These are phyloP conservation scores for Ciconia stormi DNA, from an alignment of 2,113 vertebrate genomes.

Conservation along the genomic window DNA sequence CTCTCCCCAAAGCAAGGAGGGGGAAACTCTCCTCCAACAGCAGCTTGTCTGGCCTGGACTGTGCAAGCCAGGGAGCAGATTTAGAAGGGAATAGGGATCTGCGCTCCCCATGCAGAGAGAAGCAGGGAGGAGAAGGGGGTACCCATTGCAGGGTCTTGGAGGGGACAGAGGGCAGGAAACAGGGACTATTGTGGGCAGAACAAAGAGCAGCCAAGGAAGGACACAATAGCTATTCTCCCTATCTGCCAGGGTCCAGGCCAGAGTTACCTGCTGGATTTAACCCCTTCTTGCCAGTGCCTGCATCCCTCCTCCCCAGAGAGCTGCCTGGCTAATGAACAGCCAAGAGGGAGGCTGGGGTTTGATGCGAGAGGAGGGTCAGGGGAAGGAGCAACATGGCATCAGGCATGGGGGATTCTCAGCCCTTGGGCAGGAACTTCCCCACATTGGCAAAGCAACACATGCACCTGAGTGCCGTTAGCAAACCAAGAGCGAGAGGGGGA, in stretches of 20 bases:
- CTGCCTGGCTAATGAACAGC: not conserved
- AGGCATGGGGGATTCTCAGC: not conserved
- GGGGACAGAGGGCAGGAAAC: constrained; percentile 56
- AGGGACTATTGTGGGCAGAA: constrained; percentile 49
- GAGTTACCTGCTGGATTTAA: constrained; percentile 44
- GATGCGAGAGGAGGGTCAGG: not conserved
- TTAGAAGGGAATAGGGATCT: not conserved
- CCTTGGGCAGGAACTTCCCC: not conserved
- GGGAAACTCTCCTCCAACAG: not conserved
- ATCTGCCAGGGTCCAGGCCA: not conserved
- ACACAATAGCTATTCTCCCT: not conserved
- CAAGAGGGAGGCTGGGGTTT: not conserved
- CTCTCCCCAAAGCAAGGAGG: not conserved
- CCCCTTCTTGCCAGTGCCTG: not conserved
- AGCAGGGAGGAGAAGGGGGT: constrained; percentile 49
- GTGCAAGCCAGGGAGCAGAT: not conserved
- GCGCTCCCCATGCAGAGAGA: not conserved
- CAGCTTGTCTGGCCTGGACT: not conserved
- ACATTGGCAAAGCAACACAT: fast-evolving
- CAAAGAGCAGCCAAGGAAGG: constrained; percentile 16
- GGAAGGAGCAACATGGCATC: fast-evolving
- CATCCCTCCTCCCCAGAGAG: not conserved
- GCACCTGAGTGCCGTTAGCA: not conserved
- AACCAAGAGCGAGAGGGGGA: not conserved
- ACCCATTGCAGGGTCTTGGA: not conserved